These are phyloP conservation scores for Oreortyx pictus DNA, from an alignment of 2,797 vertebrate species.

Conservation along the genomic window DNA sequence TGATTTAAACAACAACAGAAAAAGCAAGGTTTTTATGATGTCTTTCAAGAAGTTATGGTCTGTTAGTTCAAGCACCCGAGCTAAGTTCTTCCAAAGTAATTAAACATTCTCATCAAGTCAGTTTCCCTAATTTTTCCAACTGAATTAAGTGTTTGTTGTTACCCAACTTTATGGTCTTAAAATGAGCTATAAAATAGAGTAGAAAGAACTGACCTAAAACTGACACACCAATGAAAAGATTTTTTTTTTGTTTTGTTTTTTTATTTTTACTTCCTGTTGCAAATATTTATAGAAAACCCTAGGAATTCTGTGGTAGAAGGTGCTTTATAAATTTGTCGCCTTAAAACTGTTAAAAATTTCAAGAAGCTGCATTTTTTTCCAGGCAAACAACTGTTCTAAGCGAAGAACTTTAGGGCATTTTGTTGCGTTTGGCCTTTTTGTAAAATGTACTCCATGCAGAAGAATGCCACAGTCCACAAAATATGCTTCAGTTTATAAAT, in stretches of 20 bases:
- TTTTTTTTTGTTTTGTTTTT: not conserved
- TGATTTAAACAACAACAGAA: not conserved
- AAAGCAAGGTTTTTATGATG: not conserved
- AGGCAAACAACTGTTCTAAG: not conserved
- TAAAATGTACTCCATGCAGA: not conserved
- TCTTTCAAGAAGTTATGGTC: not conserved
- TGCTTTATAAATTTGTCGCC: not conserved
- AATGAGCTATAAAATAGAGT: slow-evolving; percentile 3
- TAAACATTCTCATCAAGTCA: not conserved
- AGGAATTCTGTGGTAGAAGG: not conserved
- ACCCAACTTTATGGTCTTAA: not conserved
- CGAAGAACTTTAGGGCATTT: not conserved
- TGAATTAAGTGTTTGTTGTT: not conserved
- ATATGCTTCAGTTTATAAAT: not conserved
- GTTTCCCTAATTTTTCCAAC: not conserved
- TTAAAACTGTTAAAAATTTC: not conserved
- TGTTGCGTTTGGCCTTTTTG: not conserved
- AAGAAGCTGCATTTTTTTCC: not conserved
- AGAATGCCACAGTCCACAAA: not conserved
- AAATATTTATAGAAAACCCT: not conserved
- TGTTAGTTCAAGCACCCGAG: not conserved
- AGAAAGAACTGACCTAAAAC: not conserved
- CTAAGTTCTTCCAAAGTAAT: not conserved
- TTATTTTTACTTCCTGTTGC: not conserved
- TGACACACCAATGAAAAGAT: not conserved